Base-by-base conservation (phyloP, 2,888 invertebrate genomes). In the Lottia scabra region DNA sequence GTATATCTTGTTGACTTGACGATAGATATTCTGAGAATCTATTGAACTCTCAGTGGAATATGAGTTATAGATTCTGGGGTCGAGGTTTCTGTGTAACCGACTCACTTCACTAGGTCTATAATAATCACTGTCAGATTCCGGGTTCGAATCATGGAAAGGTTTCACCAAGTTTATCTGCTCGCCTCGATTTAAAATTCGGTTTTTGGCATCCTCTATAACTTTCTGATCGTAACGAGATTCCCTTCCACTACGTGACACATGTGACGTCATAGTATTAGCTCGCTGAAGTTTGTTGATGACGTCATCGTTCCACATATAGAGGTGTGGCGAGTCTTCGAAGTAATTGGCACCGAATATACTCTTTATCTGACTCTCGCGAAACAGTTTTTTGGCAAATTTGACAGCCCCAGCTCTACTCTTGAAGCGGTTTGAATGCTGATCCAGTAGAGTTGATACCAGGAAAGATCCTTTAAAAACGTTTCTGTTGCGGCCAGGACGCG, bases 251-350 rank as follows among this genome's bases (percentile, higher is more conserved):
- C n/a, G n/a, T 26, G 56, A 64, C 27, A 67, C 38, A 15, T 65
- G 67, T 75, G 82, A 83, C 76, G 81, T 81, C 81, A 82, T 81
- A 46, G 48, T 65, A 56, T 65, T 43, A 66, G 65, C 67, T 38
- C 71, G 70, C 68, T 68, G 72, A 44, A 70, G 73, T 64, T 72
- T 78, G 15, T 70, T 26, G 62, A 71, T 76, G 63, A 81, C 80
- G 66, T 81, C 77, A 68, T 85, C 81, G 16, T 79, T 76, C 85
- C 85, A 87, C 63, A 81, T 77, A 73, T 86, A 88, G 56, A 87
- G 77, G 43, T 85, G 85, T 15, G 83, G 84, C 43, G 85, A 85
- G 71, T 88, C 88, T 70, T 88, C 86, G 76, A 88, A 88, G 48
- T 77, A 73, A 19, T 74, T 73, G 13, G 82, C 79, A 16, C 84